Evolutionary conservation across 2,113 vertebrate species (phyloP).

Genomic region (Ictidomys tridecemlineatus): DNA sequence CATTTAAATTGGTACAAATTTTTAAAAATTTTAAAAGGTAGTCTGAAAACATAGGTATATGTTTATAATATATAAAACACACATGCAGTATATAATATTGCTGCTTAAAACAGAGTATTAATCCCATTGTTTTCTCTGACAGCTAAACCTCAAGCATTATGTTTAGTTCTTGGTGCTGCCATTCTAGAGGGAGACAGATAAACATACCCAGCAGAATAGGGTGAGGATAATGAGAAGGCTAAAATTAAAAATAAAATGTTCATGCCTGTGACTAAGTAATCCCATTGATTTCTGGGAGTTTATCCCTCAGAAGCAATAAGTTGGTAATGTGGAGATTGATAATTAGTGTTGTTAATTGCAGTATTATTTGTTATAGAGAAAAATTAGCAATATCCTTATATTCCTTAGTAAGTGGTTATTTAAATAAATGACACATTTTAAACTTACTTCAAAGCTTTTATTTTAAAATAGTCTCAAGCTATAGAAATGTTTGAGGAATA

Average conservation of each 20-base stretch:
- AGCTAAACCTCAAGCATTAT: background rate
- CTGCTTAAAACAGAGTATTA: background rate
- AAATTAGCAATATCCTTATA: background rate
- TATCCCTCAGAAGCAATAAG: background rate
- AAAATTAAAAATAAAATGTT: background rate
- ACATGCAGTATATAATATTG: background rate
- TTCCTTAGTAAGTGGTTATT: background rate
- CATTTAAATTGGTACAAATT: background rate
- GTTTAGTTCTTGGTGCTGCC: background rate
- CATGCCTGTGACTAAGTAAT: background rate
- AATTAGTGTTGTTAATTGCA: background rate
- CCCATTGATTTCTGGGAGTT: slow-evolving; percentile 11
- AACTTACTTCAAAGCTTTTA: background rate
- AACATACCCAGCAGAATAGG: background rate
- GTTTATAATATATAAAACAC: background rate
- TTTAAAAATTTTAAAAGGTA: background rate
- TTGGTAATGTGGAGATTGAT: background rate
- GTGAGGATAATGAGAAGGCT: background rate
- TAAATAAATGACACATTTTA: background rate
- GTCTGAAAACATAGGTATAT: background rate
- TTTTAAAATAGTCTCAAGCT: slow-evolving; percentile 35
- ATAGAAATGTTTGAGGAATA: background rate
- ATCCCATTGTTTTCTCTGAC: background rate
- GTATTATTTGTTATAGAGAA: background rate
- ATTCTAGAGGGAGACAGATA: background rate